Evolutionary conservation across 2,113 vertebrate species (phyloP), one percentile per base, ranked within the genome.

Genomic region (Coturnix japonica): DNA sequence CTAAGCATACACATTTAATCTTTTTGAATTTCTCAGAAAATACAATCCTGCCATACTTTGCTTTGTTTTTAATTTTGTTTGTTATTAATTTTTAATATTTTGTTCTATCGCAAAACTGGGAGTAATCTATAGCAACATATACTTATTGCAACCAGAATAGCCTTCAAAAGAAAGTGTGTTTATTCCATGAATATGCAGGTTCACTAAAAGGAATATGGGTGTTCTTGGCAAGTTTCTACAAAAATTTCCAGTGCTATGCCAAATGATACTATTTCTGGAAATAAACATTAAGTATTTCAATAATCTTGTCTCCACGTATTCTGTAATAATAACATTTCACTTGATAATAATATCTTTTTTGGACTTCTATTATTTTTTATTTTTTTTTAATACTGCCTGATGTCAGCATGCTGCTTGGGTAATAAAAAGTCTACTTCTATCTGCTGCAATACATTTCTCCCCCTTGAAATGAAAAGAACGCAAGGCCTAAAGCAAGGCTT

Each of bases 101-200:
- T 30, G 7, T 77, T 86, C 37, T 41, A 35, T 60, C 31, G 59
- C 51, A 81, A 82, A 84, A 65, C 23, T 19, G 15, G 71, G 56
- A 44, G 2, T 3, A 37, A 12, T 65, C 70, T 93, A 8, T 31
- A 56, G 54, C 61, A 91, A 41, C 56, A n/a, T 60, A 47, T 82
- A 92, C 39, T 95, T 93, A 85, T 33, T 78, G 23, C 0, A 4
- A 86, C 51, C 30, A 63, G 74, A 92, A 94, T 60, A 91, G 16
- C 31, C 64, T 82, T 81, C 21, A 31, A 60, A 91, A 89, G 18
- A n/a, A 2, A 28, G 21, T 23, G 11, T 37, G 30, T 47, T 41
- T 85, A 19, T 80, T 89, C 43, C 60, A 85, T 46, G 70, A 94
- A 75, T 82, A 91, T 37, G 59, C 60, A 93, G 76, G n/a, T 80